phyloP scores from a whole-genome alignment of 2,113 vertebrate species.

The Hemiprocne comata region DNA sequence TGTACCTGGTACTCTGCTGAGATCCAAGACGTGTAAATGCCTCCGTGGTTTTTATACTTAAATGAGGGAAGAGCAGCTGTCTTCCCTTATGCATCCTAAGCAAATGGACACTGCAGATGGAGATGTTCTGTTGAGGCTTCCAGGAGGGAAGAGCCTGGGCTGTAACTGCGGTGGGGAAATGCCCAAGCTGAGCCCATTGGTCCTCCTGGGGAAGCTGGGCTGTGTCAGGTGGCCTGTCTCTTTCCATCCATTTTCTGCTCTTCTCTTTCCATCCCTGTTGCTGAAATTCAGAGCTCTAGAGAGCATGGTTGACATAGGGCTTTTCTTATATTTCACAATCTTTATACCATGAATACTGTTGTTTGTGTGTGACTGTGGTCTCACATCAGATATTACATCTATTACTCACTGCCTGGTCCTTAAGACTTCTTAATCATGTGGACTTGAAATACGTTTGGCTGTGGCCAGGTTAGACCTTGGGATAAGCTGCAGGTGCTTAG shows the following conservation, averaged over 20 bases:
- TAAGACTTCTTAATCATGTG: not conserved
- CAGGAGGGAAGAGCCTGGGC: not conserved
- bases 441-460: not conserved
- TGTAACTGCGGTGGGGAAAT: rapidly evolving
- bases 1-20: not conserved
- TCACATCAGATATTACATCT: not conserved
- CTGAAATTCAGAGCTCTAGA: not conserved
- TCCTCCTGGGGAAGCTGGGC: not conserved
- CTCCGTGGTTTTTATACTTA: not conserved
- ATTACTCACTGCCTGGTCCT: not conserved
- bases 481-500: not conserved
- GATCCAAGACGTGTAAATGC: not conserved
- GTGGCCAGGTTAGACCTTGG: not conserved
- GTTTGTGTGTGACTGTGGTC: not conserved
- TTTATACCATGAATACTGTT: not conserved
- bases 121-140: not conserved
- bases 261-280: not conserved
- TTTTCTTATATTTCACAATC: not conserved
- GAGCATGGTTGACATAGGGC: not conserved
- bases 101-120: not conserved
- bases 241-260: not conserved
- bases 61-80: not conserved
- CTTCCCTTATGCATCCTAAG: not conserved
- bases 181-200: rapidly evolving
- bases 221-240: not conserved